Percentiles rank a stretch among this genome's conserved stretches.
phyloP scores from a whole-genome alignment of 1,140 invertebrate species.

The Epicauta chinensis region DNA sequence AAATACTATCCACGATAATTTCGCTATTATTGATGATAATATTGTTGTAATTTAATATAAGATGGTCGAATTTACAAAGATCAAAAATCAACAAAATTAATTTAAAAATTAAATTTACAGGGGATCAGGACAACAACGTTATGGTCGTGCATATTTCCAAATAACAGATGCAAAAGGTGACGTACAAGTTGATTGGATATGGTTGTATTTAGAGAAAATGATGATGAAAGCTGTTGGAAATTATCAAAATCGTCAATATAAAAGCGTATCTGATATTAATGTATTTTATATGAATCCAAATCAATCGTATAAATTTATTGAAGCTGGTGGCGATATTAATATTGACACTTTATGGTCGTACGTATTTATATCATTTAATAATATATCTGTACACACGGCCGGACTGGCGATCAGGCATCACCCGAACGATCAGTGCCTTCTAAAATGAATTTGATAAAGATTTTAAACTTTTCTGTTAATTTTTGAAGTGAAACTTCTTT shows the following conservation, averaged over 20 bases:
- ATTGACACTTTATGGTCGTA: slow-evolving; percentile 48
- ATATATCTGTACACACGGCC: too few species aligned
- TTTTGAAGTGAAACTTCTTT: too few species aligned
- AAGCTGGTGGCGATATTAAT: slow-evolving; percentile 48
- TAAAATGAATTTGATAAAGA: too few species aligned
- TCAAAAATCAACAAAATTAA: neutral
- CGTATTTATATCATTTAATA: too few species aligned
- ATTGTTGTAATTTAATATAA: too few species aligned
- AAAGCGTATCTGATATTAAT: slow-evolving; percentile 30
- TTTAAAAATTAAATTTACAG: slow-evolving; percentile 6
- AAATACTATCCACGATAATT: too few species aligned
- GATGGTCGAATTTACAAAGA: too few species aligned
- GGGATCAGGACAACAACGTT: slow-evolving; percentile 10
- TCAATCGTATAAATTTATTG: slow-evolving; percentile 43
- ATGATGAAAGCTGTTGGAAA: slow-evolving; percentile 40
- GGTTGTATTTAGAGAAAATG: slow-evolving; percentile 44
- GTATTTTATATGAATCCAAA: slow-evolving; percentile 49
- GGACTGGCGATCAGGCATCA: too few species aligned
- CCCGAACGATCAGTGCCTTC: too few species aligned
- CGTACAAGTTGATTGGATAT: slow-evolving; percentile 31
- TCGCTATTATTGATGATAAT: too few species aligned
- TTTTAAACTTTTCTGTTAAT: slow-evolving; percentile 7
- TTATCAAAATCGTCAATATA: slow-evolving; percentile 31
- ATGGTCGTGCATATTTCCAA: slow-evolving; percentile 21
- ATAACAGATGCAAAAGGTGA: slow-evolving; percentile 27